Conservation (phyloP, 1,140 invertebrate genomes). For the Amyelois transitella region DNA sequence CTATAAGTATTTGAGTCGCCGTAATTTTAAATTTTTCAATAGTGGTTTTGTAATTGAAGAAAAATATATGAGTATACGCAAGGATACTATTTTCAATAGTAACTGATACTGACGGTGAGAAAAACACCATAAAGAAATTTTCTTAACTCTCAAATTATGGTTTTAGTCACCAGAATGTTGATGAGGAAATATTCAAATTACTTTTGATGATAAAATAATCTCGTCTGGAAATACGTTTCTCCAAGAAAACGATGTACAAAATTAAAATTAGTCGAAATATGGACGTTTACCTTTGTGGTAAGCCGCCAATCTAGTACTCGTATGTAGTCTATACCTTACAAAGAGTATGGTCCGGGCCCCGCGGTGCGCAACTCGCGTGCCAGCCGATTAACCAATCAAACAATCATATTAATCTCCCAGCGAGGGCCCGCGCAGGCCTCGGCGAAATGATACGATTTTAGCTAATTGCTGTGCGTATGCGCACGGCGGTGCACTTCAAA, state of each 20-base stretch:
- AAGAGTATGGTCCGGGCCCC: not conserved
- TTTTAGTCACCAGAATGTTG: no score
- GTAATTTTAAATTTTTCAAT: no score
- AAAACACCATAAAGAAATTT: no score
- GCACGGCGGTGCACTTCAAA: not conserved
- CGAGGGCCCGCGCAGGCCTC: conserved; percentile 4
- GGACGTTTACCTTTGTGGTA: not conserved
- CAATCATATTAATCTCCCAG: conserved; percentile 40
- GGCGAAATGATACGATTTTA: not conserved
- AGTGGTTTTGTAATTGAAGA: no score
- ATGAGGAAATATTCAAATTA: no score
- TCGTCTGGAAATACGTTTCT: no score
- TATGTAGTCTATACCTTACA: not conserved
- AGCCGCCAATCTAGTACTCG: not conserved
- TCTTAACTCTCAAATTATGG: no score
- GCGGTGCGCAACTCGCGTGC: conserved; percentile 7
- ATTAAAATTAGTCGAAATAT: not conserved
- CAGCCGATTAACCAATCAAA: conserved; percentile 40
- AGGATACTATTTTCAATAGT: no score
- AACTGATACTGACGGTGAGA: no score
- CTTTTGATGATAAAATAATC: no score
- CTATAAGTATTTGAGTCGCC: not conserved
- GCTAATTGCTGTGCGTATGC: not conserved
- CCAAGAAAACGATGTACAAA: not conserved
- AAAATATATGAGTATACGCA: no score